Base-by-base conservation (phyloP, 2,888 invertebrate genomes). In the Cremastinae sp. region DNA sequence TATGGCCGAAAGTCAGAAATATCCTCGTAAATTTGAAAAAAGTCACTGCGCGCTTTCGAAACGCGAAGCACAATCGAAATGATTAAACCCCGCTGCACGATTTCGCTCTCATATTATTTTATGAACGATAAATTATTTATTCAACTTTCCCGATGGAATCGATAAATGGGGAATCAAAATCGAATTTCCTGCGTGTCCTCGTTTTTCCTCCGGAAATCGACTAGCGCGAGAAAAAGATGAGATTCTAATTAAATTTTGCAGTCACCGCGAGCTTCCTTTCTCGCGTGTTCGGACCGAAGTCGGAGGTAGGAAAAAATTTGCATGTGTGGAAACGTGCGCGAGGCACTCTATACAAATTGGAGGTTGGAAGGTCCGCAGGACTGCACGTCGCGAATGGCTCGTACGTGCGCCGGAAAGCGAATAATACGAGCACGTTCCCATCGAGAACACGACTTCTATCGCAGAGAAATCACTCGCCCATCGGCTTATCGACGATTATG, bases 181-280 rank as follows among this genome's bases (percentile, higher is more conserved):
- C 61, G 36, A 28, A 54, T 75, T 51, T 41, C 61, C 28, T 45
- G 54, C 18, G 54, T 36, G 36, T 58, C 49, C 58, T 16, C 38
- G 22, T 45, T 68, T 68, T 22, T 22, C 45, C 18, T n/a, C 28
- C 18, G 58, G 20, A 76, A 76, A 76, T 76, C 76, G 72, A 62
- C 72, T 73, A 64, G 72, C 76, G 2, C 72, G 66, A 71, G 68
- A 66, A 62, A 64, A 66, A 72, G 75, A 73, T 56, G 56, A 59
- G 75, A 49, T 58, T 76, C 78, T 78, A 78, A 78, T 78, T 78
- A 71, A 78, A 75, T 76, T n/a, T 76, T 64, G 62, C 71, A 74
- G 66, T 53, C 70, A 64, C 53, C 76, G 68, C 64, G 51, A 41
- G 51, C 59, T 9, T 49, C 20, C 58, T 45, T 64, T 53, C 20